Evolutionary conservation across 1,140 invertebrate species (phyloP).

Genomic region (Fopius arisanus): DNA sequence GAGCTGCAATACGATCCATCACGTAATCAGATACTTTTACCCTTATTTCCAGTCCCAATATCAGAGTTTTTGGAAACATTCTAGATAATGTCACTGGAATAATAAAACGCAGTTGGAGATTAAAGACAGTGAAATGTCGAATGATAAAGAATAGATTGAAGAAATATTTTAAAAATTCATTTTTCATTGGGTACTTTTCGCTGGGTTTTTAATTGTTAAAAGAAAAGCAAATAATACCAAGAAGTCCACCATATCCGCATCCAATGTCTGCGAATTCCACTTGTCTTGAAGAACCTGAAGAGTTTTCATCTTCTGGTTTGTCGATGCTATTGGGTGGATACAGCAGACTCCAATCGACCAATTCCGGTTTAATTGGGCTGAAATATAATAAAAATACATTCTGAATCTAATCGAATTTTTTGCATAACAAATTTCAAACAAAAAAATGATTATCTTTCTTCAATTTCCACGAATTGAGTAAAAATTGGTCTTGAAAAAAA

Average conservation of each 20-base stretch:
- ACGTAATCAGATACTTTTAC: slow-evolving; percentile 99
- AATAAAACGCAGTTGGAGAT: not conserved
- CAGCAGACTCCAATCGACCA: slow-evolving; percentile 79
- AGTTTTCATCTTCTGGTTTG: slow-evolving; percentile 14
- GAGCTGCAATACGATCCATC: slow-evolving; percentile 89
- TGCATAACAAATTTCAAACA: not conserved
- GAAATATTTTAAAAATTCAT: not conserved
- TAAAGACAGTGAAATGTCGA: too few relatives aligned
- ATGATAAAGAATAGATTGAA: too few relatives aligned
- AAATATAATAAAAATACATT: slow-evolving; percentile 49
- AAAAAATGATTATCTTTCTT: not conserved
- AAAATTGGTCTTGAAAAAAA: too few relatives aligned
- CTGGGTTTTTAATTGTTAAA: too few relatives aligned
- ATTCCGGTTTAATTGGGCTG: slow-evolving; percentile 73
- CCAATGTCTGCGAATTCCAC: slow-evolving; percentile 97
- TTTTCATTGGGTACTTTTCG: not conserved
- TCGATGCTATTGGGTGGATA: slow-evolving; percentile 71
- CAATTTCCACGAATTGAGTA: not conserved
- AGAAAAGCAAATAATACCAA: slow-evolving; percentile 69
- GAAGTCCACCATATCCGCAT: slow-evolving; percentile 97
- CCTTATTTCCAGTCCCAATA: slow-evolving; percentile 97
- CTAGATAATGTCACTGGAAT: slow-evolving; percentile 82
- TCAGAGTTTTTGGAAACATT: slow-evolving; percentile 89
- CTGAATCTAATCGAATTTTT: too few relatives aligned
- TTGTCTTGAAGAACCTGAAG: slow-evolving; percentile 23